These are phyloP conservation scores for Brachypalpus laphriformis DNA, from an alignment of 2,888 invertebrate species.

Conservation along the genomic window DNA sequence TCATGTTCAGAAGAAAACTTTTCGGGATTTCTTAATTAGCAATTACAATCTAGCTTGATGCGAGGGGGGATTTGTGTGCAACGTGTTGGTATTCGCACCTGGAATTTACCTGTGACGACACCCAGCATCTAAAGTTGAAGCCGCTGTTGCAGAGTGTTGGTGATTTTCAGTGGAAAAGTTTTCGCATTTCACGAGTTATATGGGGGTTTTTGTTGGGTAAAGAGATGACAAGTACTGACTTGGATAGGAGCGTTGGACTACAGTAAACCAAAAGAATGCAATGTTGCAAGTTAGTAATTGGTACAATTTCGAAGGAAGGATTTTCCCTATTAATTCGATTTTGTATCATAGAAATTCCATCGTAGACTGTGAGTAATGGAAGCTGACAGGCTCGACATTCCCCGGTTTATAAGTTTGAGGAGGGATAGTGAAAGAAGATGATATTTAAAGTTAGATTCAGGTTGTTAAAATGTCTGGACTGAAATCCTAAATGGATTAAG, in stretches of 20 bases:
- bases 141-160: background rate
- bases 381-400: no score
- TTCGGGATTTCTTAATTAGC: constrained; percentile 71
- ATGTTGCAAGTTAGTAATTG: constrained; percentile 27
- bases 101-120: constrained; percentile 31
- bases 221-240: constrained; percentile 20
- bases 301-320: no score
- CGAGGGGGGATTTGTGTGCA: background rate
- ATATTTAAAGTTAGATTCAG: no score
- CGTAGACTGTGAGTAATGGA: no score
- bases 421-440: no score
- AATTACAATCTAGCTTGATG: constrained; percentile 38
- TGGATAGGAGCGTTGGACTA: background rate
- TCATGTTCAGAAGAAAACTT: constrained; percentile 51
- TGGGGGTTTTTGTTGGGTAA: background rate
- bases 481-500: no score
- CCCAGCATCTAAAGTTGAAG: constrained; percentile 3
- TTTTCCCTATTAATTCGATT: no score
- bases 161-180: constrained; percentile 44
- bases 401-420: no score
- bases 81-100: constrained; percentile 58
- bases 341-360: no score
- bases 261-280: constrained; percentile 13
- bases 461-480: no score
- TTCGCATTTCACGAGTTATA: constrained; percentile 52